Evolutionary conservation across 2,888 invertebrate species (phyloP).

Genomic region (Meteorus cinctellus): DNA sequence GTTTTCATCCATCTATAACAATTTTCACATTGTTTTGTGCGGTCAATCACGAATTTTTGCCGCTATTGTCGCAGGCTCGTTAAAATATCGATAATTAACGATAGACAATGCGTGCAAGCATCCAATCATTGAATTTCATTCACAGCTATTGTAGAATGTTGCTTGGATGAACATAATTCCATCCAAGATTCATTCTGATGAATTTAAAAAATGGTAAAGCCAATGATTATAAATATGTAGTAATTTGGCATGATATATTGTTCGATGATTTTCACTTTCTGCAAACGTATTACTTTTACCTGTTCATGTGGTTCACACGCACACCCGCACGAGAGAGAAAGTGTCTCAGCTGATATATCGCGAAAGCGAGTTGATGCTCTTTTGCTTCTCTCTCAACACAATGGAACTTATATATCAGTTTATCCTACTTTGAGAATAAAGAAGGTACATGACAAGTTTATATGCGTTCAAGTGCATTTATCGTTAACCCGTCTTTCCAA

Average conservation of each 20-base stretch:
- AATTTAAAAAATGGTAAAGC: neutral
- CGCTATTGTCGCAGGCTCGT: neutral
- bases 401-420: neutral
- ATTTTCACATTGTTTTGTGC: neutral
- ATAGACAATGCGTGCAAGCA: neutral
- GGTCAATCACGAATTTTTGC: neutral
- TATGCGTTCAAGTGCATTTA: neutral
- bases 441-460: neutral
- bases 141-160: too few relatives aligned
- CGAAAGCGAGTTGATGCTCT: slow-evolving; percentile 31
- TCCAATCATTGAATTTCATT: neutral
- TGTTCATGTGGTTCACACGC: slow-evolving; percentile 33
- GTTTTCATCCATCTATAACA: neutral
- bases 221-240: neutral
- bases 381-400: neutral
- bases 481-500: neutral
- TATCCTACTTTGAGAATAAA: neutral
- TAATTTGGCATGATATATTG: neutral
- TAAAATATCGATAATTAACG: slow-evolving; percentile 8
- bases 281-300: slow-evolving; percentile 35
- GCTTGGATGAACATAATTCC: too few relatives aligned
- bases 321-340: slow-evolving; percentile 36
- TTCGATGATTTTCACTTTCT: slow-evolving; percentile 40
- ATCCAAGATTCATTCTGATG: too few relatives aligned
- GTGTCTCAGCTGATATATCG: slow-evolving; percentile 23